Base-by-base conservation (phyloP, 2,888 invertebrate genomes). In the Nemotelus pantherinus region DNA sequence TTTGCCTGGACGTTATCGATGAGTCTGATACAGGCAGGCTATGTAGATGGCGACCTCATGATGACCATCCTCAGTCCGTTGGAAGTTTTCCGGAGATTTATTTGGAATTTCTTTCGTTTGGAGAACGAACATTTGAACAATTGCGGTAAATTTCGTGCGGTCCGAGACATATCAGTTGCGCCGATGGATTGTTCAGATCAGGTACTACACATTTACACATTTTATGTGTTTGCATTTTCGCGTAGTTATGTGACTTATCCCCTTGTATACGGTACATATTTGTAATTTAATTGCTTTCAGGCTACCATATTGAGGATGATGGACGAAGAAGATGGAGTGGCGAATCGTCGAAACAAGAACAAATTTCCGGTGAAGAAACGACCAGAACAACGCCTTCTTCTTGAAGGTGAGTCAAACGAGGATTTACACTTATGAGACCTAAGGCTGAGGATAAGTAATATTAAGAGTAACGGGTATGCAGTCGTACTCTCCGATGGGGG, bases 101-200 rank as follows among this genome's bases (percentile, higher is more conserved):
- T 96, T 10, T 95, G 95, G 95, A 95, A 95, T 85, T 95, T 93
- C 84, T 95, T 95, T 88, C 94, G 95, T 2, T 87, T 95, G 81
- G 95, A 95, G 87, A 95, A 96, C 87, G 95, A 95, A 84, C 95
- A 96, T 85, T 88, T 96, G 79, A 95, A 96, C 87, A 95, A 95
- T 87, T 95, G 95, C 86, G 95, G 95, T 88, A 92, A 92, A 87
- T 96, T 96, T 89, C 89, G 95, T 85, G 95, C 95, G 6, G 95
- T 96, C 0, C 88, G 95, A 68, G 95, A 95, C 85, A 95, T 95
- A 80, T 93, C 93, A 1, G 92, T 94, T 7, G 93, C 93, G 3
- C 94, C 94, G 4, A 89, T 94, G 81, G 91, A 93, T 83, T 92
- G 93, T 67, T 92, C 92, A 9, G 94, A 94, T 86, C 93, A 93